Evolutionary conservation across 2,888 invertebrate genomes (phyloP), one percentile per base, ranked within the genome.

Genomic region (Actias luna): DNA sequence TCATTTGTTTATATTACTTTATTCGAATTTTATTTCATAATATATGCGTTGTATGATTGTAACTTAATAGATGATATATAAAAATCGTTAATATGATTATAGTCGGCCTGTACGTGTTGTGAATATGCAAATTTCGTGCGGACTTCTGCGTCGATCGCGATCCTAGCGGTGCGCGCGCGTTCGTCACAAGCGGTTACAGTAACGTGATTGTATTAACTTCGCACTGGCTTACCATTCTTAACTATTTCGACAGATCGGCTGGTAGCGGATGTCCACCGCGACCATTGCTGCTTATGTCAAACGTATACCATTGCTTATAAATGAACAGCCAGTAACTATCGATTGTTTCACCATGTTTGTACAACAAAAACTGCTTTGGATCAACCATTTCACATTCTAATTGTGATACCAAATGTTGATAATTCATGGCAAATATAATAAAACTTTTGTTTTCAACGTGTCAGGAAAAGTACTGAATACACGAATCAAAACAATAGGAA

Each of bases 151-250:
- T 52, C 60, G 60, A 5, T 35, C 58, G 60, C 60, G 46, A 27
- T 69, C 65, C 69, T 72, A 72, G 64, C 7, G 42, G 22, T 42
- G 75, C 75, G 76, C 80, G 85, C 88, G 87, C 89, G 88, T 85
- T 84, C 83, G 84, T 66, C 77, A 74, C 83, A 72, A 79, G 76
- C 85, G 84, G 79, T 78, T 77, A 82, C 85, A 67, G 79, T 78
- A 77, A 76, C 82, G 78, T 82, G 88, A 89, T 90, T 91, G 90
- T 83, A 79, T 80, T 83, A 78, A 75, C 80, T 81, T 84, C 74
- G 78, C 74, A 80, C 82, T 76, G 80, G 81, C 84, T 84, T 72
- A 77, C 79, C 42, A 80, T 80, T 89, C 86, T 86, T 88, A 88
- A 87, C 85, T 79, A 86, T 85, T 85, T 85, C 80, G 80, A 82